These are phyloP conservation scores for Hylomyscus alleni DNA, from an alignment of 2,797 vertebrate species.

Conservation along the genomic window DNA sequence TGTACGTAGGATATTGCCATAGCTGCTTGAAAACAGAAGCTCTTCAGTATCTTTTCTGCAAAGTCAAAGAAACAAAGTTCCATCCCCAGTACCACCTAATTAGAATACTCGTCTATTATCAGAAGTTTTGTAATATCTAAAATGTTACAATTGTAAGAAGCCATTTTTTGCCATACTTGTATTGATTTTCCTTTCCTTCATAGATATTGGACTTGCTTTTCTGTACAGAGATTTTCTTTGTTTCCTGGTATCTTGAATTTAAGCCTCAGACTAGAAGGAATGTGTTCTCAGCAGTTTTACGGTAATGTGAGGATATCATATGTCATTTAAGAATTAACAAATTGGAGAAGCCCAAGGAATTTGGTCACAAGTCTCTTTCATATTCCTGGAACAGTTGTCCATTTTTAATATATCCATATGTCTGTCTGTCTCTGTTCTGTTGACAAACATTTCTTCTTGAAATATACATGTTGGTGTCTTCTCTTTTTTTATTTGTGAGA, in stretches of 20 bases:
- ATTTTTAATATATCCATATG: background rate
- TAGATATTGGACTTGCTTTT: background rate
- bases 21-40: background rate
- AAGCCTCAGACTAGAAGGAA: background rate
- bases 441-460: background rate
- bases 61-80: background rate
- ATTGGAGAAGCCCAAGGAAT: background rate
- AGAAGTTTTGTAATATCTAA: background rate
- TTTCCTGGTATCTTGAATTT: background rate
- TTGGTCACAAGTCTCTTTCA: background rate
- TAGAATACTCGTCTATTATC: background rate
- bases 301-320: background rate
- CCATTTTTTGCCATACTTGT: background rate
- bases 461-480: background rate
- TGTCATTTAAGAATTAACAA: no score
- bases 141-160: background rate
- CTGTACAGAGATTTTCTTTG: background rate
- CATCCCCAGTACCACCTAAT: background rate
- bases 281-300: background rate
- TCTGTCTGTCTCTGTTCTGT: background rate
- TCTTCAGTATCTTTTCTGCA: background rate
- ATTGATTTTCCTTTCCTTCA: background rate
- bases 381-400: background rate
- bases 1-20: background rate
- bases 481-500: background rate